A percentile compares a stretch with the other conserved stretches of the same genome.
phyloP scores from a whole-genome alignment of 2,888 invertebrate genomes.

The Eristalis arbustorum region DNA sequence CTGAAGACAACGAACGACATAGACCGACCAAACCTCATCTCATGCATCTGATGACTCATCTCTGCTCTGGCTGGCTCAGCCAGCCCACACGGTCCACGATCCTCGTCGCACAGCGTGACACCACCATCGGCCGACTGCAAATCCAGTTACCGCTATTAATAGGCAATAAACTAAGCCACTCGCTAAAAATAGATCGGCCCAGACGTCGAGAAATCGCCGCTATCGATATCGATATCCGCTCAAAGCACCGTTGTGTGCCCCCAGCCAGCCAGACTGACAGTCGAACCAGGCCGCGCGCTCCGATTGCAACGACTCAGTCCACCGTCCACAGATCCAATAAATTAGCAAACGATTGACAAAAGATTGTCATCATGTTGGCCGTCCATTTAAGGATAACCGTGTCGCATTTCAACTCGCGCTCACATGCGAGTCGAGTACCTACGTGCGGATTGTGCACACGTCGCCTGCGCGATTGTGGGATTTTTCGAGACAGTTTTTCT shows the following conservation, averaged over 20 bases:
- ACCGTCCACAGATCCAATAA: conserved; percentile 54
- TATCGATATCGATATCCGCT: conserved; percentile 61
- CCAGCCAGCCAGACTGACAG: conserved; percentile 1
- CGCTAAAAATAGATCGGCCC: conserved; percentile 47
- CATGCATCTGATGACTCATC: too few relatives aligned
- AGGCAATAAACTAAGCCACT: conserved; percentile 19
- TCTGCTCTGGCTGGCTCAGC: too few relatives aligned
- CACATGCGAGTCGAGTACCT: background rate
- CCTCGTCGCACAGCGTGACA: background rate
- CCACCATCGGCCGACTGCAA: background rate
- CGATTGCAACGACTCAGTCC: too few relatives aligned
- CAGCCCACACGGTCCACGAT: background rate
- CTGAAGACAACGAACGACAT: too few relatives aligned
- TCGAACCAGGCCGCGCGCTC: too few relatives aligned
- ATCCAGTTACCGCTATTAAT: conserved; percentile 38
- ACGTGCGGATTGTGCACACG: conserved; percentile 4
- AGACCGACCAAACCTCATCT: too few relatives aligned
- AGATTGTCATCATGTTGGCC: conserved; percentile 59
- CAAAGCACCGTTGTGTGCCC: conserved; percentile 47
- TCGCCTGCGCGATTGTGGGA: conserved; percentile 14
- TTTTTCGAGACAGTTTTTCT: conserved; percentile 56
- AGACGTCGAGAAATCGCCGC: conserved; percentile 33
- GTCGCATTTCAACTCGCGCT: conserved; percentile 52
- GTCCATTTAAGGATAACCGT: conserved; percentile 64
- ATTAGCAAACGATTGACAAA: conserved; percentile 64